phyloP scores from a whole-genome alignment of 1,140 invertebrate genomes.

The Bicyclus anynana region DNA sequence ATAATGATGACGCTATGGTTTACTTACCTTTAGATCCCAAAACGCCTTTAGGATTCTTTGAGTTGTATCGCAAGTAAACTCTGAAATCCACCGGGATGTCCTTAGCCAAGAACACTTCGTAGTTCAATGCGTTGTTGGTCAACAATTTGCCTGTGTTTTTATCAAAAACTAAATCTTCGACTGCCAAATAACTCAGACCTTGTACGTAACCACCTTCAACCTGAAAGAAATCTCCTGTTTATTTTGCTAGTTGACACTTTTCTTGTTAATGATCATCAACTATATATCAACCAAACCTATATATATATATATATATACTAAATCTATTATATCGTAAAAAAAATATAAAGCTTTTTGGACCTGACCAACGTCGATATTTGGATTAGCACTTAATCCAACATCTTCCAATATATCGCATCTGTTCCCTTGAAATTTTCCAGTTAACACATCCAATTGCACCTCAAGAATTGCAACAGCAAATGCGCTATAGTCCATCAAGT shows the following conservation, averaged over 20 bases:
- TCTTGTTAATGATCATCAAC: too few species aligned
- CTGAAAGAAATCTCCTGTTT: slow-evolving; percentile 26
- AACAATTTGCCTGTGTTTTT: slow-evolving; percentile 81
- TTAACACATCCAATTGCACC: slow-evolving; percentile 85
- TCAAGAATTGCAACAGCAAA: slow-evolving; percentile 81
- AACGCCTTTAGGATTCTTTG: slow-evolving; percentile 84
- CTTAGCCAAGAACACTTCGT: slow-evolving; percentile 87
- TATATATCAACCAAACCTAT: too few species aligned
- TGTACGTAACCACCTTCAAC: slow-evolving; percentile 90
- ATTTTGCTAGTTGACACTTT: too few species aligned
- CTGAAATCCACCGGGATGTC: slow-evolving; percentile 91
- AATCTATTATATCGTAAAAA: too few species aligned
- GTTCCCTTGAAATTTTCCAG: slow-evolving; percentile 81
- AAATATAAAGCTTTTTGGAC: too few species aligned
- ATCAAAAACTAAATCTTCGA: slow-evolving; percentile 84
- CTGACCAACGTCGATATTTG: slow-evolving; percentile 49
- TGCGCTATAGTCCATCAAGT: slow-evolving; percentile 76
- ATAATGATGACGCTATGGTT: neutral
- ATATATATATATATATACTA: too few species aligned
- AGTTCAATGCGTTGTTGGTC: slow-evolving; percentile 88
- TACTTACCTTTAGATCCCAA: slow-evolving; percentile 87
- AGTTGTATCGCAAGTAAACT: slow-evolving; percentile 85
- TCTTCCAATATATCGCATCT: slow-evolving; percentile 87
- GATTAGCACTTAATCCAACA: slow-evolving; percentile 83
- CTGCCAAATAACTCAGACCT: slow-evolving; percentile 89